Percentiles rank a stretch among this genome's conserved stretches.
Conservation (phyloP, 2,113 vertebrate genomes). For the Hystrix cristata region DNA sequence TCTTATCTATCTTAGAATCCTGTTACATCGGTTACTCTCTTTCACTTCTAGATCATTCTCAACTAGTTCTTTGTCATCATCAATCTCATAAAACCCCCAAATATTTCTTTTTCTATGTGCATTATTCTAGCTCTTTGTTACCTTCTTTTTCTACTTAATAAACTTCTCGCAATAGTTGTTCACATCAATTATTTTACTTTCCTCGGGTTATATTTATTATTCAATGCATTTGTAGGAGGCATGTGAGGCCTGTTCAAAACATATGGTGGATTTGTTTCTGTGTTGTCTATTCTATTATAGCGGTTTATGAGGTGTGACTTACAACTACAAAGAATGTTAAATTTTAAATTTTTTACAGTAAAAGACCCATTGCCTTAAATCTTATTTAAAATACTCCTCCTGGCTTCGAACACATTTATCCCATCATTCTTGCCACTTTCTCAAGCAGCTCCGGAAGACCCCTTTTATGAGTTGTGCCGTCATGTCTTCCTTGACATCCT, state of each 20-base stretch:
- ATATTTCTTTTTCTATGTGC: background rate
- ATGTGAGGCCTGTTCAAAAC: background rate
- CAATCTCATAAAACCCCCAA: background rate
- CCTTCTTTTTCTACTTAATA: constrained; percentile 6
- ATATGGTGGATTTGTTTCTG: no score
- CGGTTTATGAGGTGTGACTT: no score
- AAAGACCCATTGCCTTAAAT: no score
- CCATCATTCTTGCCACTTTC: no score
- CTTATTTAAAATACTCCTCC: no score
- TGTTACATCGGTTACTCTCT: background rate
- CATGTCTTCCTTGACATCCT: no score
- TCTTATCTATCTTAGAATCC: background rate
- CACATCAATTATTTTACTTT: background rate
- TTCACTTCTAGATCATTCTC: background rate
- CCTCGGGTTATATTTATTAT: background rate
- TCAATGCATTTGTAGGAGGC: background rate
- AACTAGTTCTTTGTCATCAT: background rate
- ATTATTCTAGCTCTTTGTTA: background rate
- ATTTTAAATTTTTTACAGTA: no score
- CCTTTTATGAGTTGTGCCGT: no score
- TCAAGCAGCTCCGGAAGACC: no score
- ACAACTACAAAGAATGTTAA: no score
- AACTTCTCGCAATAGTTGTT: background rate
- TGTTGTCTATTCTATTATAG: no score
- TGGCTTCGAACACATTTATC: no score